Conservation (phyloP, 1,140 invertebrate genomes). For the Saccostrea cuccullata region DNA sequence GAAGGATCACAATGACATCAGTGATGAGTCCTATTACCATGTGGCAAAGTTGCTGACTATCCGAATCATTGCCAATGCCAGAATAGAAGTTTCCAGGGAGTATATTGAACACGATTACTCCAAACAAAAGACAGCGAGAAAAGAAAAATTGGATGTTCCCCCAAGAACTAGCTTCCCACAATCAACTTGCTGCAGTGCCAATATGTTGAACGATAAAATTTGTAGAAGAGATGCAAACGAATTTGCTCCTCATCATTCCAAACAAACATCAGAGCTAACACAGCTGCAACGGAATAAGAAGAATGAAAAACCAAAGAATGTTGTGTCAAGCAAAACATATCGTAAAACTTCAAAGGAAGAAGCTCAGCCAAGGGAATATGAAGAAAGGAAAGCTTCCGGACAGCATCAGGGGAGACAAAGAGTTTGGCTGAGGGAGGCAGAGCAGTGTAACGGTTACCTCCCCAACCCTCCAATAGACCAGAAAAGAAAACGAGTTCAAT, state of each 20-base stretch:
- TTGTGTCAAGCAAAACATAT: not conserved
- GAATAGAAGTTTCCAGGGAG: conserved; percentile 6
- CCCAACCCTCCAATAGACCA: not conserved
- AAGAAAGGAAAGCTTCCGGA: not conserved
- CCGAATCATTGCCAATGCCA: conserved; percentile 15
- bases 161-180: not conserved
- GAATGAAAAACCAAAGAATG: not conserved
- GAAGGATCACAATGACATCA: not conserved
- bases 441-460: not conserved
- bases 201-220: not conserved
- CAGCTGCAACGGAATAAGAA: not conserved
- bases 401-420: not conserved
- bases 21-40: not conserved
- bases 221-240: not conserved
- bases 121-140: not conserved
- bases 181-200: not conserved
- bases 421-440: not conserved
- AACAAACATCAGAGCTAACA: not conserved
- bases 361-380: not conserved
- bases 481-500: not conserved
- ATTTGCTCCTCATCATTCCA: not conserved
- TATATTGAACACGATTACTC: not conserved
- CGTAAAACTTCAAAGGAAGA: not conserved
- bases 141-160: not conserved
- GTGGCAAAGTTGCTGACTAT: conserved; percentile 2